phyloP scores from a whole-genome alignment of 1,140 invertebrate genomes.

The Drosophila rhopaloa region DNA sequence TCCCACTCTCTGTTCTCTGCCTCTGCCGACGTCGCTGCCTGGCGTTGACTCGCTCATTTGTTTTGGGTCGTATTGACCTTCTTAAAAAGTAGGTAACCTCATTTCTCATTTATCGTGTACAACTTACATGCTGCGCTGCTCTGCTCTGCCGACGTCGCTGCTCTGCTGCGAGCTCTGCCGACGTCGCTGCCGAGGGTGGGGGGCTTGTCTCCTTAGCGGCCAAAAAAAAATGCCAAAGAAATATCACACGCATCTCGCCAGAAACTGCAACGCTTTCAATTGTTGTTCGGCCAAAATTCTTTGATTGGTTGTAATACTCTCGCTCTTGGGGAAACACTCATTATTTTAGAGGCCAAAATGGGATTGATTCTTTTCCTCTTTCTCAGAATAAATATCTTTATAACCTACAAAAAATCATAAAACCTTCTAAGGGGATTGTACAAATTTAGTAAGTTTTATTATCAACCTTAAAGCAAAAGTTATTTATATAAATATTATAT shows the following conservation, averaged over 20 bases:
- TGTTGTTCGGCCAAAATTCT: constrained; percentile 41
- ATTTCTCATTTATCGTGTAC: constrained; percentile 84
- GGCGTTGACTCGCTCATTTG: constrained; percentile 78
- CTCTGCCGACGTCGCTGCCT: constrained; percentile 45
- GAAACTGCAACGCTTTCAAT: constrained; percentile 25
- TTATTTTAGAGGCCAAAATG: not conserved
- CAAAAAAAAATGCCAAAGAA: constrained; percentile 20
- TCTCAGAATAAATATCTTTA: not conserved
- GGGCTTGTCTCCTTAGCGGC: constrained; percentile 31
- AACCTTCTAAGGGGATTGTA: too few species aligned
- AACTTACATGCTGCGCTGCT: constrained; percentile 76
- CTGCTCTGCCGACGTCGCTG: constrained; percentile 38
- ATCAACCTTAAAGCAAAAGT: too few species aligned
- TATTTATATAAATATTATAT: too few species aligned
- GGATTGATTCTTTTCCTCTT: not conserved
- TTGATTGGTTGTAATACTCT: constrained; percentile 24
- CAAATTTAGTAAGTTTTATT: too few species aligned
- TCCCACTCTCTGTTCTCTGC: constrained; percentile 9
- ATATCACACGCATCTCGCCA: constrained; percentile 31
- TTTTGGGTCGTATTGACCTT: constrained; percentile 83
- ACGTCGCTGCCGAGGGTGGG: constrained; percentile 25
- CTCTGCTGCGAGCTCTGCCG: constrained; percentile 12
- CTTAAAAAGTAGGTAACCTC: constrained; percentile 84
- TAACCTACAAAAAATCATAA: too few species aligned
- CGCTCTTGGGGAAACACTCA: not conserved